Percentiles rank a stretch among this genome's conserved stretches.
Conservation (phyloP, 1,140 invertebrate species). For the Euglossa dilemma region DNA sequence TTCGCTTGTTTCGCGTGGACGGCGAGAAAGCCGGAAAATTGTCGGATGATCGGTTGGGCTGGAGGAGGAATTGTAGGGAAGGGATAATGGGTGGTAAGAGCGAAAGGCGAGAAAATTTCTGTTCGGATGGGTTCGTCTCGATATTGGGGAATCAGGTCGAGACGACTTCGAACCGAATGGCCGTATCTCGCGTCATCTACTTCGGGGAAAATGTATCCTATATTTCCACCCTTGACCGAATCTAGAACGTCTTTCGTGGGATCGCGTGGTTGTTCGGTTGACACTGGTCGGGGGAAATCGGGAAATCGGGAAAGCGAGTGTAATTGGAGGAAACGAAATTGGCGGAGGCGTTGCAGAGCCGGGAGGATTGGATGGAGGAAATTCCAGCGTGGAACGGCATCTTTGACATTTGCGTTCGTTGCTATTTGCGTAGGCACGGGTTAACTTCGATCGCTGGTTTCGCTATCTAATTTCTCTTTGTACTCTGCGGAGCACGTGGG, state of each 20-base stretch:
- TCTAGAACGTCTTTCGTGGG: neutral
- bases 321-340: neutral
- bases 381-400: neutral
- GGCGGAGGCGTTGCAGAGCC: neutral
- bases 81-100: too few species aligned
- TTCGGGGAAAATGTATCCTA: neutral
- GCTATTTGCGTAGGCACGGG: constrained; percentile 18
- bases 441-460: neutral
- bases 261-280: neutral
- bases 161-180: constrained; percentile 1
- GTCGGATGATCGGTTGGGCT: too few species aligned
- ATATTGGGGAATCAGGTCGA: constrained; percentile 30
- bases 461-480: neutral
- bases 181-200: neutral
- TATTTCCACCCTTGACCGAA: neutral
- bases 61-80: too few species aligned
- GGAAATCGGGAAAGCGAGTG: neutral
- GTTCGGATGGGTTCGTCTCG: constrained; percentile 15
- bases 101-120: neutral
- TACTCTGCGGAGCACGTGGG: neutral
- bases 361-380: neutral
- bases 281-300: neutral
- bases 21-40: too few species aligned
- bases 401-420: constrained; percentile 21
- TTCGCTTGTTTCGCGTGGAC: too few species aligned